These are phyloP conservation scores for Gastracanthus pulcherrimus DNA, from an alignment of 2,888 invertebrate genomes.

Conservation along the genomic window DNA sequence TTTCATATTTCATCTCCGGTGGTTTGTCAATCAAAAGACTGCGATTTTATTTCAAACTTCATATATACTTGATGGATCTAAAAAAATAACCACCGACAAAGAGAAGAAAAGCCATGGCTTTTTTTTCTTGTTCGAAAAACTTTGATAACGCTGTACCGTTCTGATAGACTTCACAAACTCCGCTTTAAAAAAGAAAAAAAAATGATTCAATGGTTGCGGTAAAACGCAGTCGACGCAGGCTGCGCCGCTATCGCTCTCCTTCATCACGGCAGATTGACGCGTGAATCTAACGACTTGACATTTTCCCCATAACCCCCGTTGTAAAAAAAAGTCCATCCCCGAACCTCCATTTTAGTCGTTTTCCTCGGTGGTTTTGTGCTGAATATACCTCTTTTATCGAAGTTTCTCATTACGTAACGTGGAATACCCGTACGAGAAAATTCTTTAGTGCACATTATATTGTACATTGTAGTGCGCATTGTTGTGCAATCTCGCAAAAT, in stretches of 20 bases:
- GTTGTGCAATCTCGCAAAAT: no score
- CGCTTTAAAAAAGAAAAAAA: neutral
- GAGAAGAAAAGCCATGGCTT: neutral
- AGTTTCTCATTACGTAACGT: no score
- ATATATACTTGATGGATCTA: neutral
- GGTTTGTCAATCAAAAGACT: neutral
- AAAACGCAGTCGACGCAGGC: neutral
- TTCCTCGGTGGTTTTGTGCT: no score
- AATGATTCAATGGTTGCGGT: neutral
- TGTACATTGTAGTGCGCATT: no score
- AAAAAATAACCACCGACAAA: neutral
- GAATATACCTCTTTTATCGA: no score
- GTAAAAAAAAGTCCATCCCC: no score
- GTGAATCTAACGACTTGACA: neutral
- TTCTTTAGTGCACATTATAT: no score
- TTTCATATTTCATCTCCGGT: neutral
- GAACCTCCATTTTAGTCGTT: no score
- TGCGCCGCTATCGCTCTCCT: neutral
- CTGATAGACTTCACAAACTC: neutral
- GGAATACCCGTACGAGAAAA: no score
- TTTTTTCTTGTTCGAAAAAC: neutral
- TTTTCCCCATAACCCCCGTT: neutral
- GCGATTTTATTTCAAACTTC: neutral
- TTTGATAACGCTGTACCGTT: neutral
- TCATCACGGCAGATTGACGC: neutral